These are phyloP conservation scores for Herpetotheres cachinnans DNA, from an alignment of 2,113 vertebrate genomes.

Conservation along the genomic window DNA sequence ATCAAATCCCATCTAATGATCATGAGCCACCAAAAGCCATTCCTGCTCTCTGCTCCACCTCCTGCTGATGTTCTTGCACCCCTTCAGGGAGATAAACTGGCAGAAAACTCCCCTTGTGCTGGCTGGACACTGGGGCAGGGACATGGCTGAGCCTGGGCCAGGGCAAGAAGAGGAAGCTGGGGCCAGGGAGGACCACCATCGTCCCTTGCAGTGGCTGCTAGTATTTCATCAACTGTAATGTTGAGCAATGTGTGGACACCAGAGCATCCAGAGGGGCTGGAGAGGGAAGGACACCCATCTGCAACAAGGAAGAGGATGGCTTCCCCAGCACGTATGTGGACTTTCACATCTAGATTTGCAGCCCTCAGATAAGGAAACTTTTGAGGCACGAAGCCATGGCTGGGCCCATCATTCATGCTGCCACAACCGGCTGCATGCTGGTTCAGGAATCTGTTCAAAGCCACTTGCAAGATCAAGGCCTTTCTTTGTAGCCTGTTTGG, in stretches of 20 bases:
- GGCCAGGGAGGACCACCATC: accelerated
- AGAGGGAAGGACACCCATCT: neutral
- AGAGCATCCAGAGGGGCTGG: neutral
- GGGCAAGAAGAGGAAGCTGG: neutral
- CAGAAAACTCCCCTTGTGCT: neutral
- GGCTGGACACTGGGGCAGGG: accelerated
- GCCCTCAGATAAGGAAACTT: neutral
- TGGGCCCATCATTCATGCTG: neutral
- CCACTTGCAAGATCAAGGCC: neutral
- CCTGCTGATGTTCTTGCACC: neutral
- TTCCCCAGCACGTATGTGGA: neutral
- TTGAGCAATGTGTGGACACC: neutral
- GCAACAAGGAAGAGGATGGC: neutral
- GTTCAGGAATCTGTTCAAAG: neutral
- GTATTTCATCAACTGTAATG: neutral
- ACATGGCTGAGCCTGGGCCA: neutral
- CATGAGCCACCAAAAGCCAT: neutral
- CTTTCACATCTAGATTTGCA: neutral
- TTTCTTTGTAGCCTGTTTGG: neutral
- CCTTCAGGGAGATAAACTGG: neutral
- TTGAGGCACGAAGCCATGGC: neutral
- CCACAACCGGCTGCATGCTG: accelerated
- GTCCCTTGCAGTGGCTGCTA: neutral
- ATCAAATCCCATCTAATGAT: neutral
- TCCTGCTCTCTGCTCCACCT: neutral